Base-by-base conservation (phyloP, 2,888 invertebrate genomes). In the Tetragonisca angustula region DNA sequence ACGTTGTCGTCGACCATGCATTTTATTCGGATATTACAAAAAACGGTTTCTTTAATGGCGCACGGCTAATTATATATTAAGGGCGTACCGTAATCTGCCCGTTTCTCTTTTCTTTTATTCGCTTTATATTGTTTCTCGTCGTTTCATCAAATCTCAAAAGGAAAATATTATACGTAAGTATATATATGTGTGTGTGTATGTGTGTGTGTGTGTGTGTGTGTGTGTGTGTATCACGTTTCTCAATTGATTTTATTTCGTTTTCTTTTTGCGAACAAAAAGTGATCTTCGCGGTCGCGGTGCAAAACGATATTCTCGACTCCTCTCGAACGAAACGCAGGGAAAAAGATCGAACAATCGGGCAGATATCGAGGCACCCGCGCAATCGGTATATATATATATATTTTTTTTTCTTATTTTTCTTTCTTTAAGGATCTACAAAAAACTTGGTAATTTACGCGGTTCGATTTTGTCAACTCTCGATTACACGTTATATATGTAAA, bases 21-120 rank as follows among this genome's bases (percentile, higher is more conserved):
- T 90, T 93, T 93, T 93, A 93, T 93, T 93, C 91, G 91, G 92
- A 91, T 92, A 92, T 92, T 93, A 93, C 93, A 93, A 93, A 93
- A 93, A 93, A 86, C 79, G 92, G 90, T 92, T 90, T 92, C 91
- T 54, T 83, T 91, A 89, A 90, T 91, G 92, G 91, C 93, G 92
- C 92, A 90, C 91, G 88, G 88, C 86, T 91, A 89, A 89, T 90
- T 77, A 85, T 79, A 88, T 88, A 89, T 90, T 83, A 84, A 65
- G 73, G 76, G 85, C 91, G 89, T 84, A 85, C 87, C 90, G 84
- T 89, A 89, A 92, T 90, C 88, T 91, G 91, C 87, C 90, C 89
- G 87, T 87, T 79, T 67, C 59, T 73, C 64, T 32, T 62, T 61
- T 69, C 49, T 43, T 65, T n/a, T 32, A 4, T 43, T 27, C n/a